A percentile compares a stretch with the other conserved stretches of the same genome.
phyloP scores from a whole-genome alignment of 2,888 invertebrate species.

The Apantesis nais region DNA sequence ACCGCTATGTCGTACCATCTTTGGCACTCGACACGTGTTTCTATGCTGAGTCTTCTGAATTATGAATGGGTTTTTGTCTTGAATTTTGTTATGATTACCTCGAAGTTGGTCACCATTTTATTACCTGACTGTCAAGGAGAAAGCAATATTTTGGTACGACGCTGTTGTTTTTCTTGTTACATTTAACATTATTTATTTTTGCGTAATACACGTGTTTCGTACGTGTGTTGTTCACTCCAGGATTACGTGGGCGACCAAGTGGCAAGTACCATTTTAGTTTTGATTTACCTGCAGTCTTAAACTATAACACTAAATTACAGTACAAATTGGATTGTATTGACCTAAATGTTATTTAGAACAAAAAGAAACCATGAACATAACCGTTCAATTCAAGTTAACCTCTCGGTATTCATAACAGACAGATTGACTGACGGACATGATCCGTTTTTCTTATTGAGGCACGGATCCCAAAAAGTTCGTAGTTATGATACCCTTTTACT shows the following conservation, averaged over 20 bases:
- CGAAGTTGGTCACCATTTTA: neutral
- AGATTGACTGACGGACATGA: neutral
- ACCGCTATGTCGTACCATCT: slow-evolving; percentile 57
- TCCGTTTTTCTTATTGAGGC: neutral
- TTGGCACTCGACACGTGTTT: slow-evolving; percentile 57
- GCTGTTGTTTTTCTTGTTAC: neutral
- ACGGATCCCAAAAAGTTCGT: neutral
- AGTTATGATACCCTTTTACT: neutral
- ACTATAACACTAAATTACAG: too few relatives aligned
- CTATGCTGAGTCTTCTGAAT: slow-evolving; percentile 52
- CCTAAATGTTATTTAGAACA: too few relatives aligned
- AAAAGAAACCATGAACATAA: too few relatives aligned
- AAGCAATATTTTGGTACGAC: neutral
- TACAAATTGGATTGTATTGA: too few relatives aligned
- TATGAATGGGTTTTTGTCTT: slow-evolving; percentile 49
- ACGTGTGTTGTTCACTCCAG: too few relatives aligned
- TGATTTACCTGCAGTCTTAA: too few relatives aligned
- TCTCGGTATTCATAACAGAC: too few relatives aligned
- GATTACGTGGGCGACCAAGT: too few relatives aligned
- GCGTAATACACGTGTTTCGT: too few relatives aligned
- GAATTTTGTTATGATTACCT: slow-evolving; percentile 33
- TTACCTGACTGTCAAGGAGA: too few relatives aligned
- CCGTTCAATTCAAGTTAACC: too few relatives aligned
- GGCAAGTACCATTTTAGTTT: too few relatives aligned
- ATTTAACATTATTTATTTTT: neutral